Evolutionary conservation across 2,113 vertebrate species (phyloP), one percentile per base, ranked within the genome.

Genomic region (Clinocottus analis): DNA sequence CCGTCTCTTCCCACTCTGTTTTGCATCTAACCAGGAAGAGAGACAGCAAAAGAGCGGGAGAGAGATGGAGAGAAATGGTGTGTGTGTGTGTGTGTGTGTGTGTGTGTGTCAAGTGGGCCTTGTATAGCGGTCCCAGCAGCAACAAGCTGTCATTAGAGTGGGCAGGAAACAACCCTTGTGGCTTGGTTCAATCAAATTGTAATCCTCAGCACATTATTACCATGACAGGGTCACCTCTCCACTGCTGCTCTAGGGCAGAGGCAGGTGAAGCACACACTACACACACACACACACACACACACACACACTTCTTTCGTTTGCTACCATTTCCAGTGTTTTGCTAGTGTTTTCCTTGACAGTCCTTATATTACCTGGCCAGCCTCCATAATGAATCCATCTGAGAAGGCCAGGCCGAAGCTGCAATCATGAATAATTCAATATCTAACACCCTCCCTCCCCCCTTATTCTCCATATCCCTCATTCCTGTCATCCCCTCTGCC

Each of bases 371-470:
- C 92, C 85, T 87, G 92, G 90, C 93, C 90, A 82, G 77, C 77
- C 85, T 94, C 95, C 93, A 95, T 96, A 95, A 96, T 96, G 94
- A 95, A 96, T 96, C 94, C 94, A 94, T 93, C 91, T 91, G 94
- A 80, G 89, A 88, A 86, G 92, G 75, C 79, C 84, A 86, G 91
- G 86, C 82, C 14, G 25, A 75, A 62, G 71, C 76, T 60, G 85
- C 75, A 77, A 60, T 88, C 94, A 97, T 97, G 96, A 96, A 98
- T 97, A 95, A 97, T 98, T 96, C 95, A 96, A 91, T 88, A 27
- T 84, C 82, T 59, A 12, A 29, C 49, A 61, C 21, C 68, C 25
- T 31, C 61, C 29, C 67, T 8, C 56, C 43, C 51, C 58, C 84
- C 75, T 72, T 60, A 35, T 47, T 80, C 65, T 51, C 53, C 39